Evolutionary conservation across 2,113 vertebrate genomes (phyloP).

Genomic region (Fregata magnificens): DNA sequence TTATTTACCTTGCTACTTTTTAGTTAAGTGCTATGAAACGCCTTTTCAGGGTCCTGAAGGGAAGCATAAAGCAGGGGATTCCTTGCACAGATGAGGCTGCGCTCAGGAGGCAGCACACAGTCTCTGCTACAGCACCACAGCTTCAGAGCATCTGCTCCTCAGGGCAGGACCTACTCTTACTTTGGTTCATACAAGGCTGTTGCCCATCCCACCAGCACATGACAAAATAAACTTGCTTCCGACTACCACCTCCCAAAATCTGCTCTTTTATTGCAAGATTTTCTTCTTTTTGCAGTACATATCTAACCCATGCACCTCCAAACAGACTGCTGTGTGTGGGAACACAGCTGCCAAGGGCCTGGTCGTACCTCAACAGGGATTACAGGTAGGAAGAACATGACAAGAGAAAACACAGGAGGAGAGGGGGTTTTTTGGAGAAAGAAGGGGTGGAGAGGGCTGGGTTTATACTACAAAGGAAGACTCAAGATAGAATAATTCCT

Average conservation of each 20-base stretch:
- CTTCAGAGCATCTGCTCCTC: not conserved
- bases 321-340: not conserved
- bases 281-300: not conserved
- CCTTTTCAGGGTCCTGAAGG: not conserved
- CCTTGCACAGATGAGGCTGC: fast-evolving
- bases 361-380: not conserved
- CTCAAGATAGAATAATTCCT: not conserved
- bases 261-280: not conserved
- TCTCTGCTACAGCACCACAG: not conserved
- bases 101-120: not conserved
- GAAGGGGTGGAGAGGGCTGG: not conserved
- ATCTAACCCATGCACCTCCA: not conserved
- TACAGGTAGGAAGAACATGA: not conserved
- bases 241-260: not conserved
- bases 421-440: fast-evolving
- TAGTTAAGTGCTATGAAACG: not conserved
- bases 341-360: not conserved
- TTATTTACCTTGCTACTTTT: not conserved
- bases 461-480: not conserved
- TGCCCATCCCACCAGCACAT: not conserved
- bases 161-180: not conserved
- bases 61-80: not conserved
- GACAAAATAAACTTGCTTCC: not conserved
- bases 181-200: not conserved
- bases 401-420: not conserved